Conservation (phyloP, 2,113 vertebrate species). For the Xiphophorus maculatus region DNA sequence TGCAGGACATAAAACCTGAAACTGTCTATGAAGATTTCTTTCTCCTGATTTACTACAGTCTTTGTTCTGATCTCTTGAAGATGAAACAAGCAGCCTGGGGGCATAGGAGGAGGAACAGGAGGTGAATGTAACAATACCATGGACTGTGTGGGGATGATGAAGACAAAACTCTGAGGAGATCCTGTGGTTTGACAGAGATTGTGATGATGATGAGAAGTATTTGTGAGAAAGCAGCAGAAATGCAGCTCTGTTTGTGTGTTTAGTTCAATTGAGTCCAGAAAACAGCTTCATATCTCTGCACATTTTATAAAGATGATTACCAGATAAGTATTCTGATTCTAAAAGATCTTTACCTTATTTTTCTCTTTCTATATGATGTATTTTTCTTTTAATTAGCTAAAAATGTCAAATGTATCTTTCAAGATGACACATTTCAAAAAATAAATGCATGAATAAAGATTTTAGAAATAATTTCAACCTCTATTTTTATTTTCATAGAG, state of each 20-base stretch:
- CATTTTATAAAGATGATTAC: background rate
- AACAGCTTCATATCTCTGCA: background rate
- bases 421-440: too few species aligned
- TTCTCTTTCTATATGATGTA: background rate
- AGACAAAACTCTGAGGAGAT: accelerated
- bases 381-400: too few species aligned
- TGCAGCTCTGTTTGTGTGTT: background rate
- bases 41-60: too few species aligned
- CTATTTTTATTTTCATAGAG: too few species aligned
- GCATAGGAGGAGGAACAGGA: background rate
- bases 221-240: slow-evolving; percentile 33
- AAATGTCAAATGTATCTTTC: too few species aligned
- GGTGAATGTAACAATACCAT: too few species aligned
- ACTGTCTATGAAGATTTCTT: too few species aligned
- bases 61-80: background rate
- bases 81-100: slow-evolving; percentile 9
- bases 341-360: background rate
- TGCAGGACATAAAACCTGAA: background rate
- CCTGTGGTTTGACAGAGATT: slow-evolving; percentile 25
- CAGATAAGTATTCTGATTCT: background rate
- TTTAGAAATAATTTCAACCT: too few species aligned
- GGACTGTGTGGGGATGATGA: too few species aligned
- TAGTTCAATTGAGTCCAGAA: background rate
- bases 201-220: background rate
- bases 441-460: too few species aligned